Evolutionary conservation across 2,888 invertebrate species (phyloP).

Genomic region (Fragum sueziense): DNA sequence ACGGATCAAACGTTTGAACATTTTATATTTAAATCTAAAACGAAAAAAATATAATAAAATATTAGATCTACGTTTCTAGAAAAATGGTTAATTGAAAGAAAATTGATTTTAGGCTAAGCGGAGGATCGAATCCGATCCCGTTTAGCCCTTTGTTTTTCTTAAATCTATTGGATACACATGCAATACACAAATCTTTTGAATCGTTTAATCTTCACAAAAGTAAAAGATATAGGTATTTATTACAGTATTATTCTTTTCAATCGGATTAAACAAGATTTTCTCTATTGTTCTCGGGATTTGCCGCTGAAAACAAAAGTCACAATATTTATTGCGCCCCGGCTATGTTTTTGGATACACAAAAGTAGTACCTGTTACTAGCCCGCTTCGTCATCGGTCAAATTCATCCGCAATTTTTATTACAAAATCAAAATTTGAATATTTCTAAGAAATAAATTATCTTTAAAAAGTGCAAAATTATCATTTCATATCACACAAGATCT

Average conservation of each 20-base stretch:
- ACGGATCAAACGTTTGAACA: neutral
- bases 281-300: conserved; percentile 9
- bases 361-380: conserved; percentile 10
- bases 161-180: neutral
- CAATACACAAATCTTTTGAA: neutral
- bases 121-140: too few species aligned
- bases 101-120: too few species aligned
- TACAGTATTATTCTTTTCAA: conserved; percentile 19
- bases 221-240: conserved; percentile 4
- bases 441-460: too few species aligned
- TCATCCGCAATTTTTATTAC: neutral
- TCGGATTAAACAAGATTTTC: conserved; percentile 15
- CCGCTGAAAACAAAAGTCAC: conserved; percentile 43
- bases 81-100: too few species aligned
- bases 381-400: conserved; percentile 4
- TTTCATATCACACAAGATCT: neutral
- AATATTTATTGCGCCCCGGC: conserved; percentile 26
- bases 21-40: too few species aligned
- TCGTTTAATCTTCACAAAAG: conserved; percentile 1
- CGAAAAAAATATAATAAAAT: too few species aligned
- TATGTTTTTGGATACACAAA: conserved; percentile 15
- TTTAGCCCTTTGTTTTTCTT: conserved; percentile 1
- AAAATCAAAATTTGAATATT: neutral
- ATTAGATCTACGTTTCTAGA: too few species aligned
- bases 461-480: neutral